Base-by-base conservation (phyloP, 2,113 vertebrate genomes). In the Scatophagus argus region DNA sequence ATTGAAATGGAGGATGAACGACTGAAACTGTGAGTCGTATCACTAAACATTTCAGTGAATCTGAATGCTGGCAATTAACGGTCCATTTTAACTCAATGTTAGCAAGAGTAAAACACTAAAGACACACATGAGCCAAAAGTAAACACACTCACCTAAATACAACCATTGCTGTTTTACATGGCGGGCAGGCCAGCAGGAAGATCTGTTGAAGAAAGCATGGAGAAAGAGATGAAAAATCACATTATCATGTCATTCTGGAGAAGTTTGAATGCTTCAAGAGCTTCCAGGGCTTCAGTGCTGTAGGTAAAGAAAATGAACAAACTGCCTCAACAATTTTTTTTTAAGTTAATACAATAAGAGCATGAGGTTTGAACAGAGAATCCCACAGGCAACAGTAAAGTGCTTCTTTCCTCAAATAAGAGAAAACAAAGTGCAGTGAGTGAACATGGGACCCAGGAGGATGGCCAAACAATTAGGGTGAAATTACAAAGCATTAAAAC, bases 141-240 rank as follows among this genome's bases (percentile, higher is more conserved):
- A 34, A 3, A 59, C n/a, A 17, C 7, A 79, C 93, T 96, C 93
- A 99, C 98, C 97, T 96, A 92, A 99, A 99, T 46, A 99, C 72
- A 79, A 99, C 93, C 89, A 96, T 94, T 16, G 96, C 96, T 60
- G 93, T 91, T 43, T 95, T 96, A 89, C 97, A 96, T 0, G 98
- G 98, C 19, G 98, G 97, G 75, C 97, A 99, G 83, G 97, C 97
- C 84, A 99, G 93, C 70, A 99, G 96, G 90, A 99, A 98, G 91
- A 99, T 99, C 98, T 99, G 95, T 74, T 86, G 93, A 95, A 1
- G 17, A 79, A 91, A 82, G 86, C 27, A 82, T 8, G 77, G n/a
- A 73, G 64, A 80, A 32, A 79, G 62, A 75, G 62, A 75, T 23
- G 25, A 80, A 51, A 79, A 77, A 70, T 4, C 2, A 25, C 56